Base-by-base conservation (phyloP, 2,888 invertebrate genomes). In the Ischnura elegans region DNA sequence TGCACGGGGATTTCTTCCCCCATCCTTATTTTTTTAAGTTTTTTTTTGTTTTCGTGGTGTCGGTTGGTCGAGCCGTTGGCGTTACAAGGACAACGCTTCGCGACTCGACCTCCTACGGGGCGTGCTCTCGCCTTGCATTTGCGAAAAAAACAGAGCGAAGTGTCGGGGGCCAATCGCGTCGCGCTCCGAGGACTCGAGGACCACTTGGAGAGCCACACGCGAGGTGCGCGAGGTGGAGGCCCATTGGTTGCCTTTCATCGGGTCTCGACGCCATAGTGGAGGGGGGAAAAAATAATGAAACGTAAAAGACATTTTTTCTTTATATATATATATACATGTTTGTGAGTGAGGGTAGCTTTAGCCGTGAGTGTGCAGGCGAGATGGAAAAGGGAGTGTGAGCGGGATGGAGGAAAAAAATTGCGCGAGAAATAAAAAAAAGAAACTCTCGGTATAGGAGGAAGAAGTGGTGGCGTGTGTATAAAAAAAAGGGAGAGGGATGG, bases 191-290 rank as follows among this genome's bases (percentile, higher is more conserved):
- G 43, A 42, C 61, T 90, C 25, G 87, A 87, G 87, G 87, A 55
- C 87, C 87, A 87, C 87, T 87, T 61, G 87, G 51, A 29, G 87
- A 55, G 36, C 42, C 55, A 55, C 51, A 42, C 87, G 47, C 61
- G 43, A 19, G n/a, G 76, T 13, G 13, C 76, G 76, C 29, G 45
- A 45, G 61, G 61, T 43, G 61, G 61, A 42, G 61, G 90, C 90
- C 90, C n/a, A 90, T 90, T 90, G 90, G 90, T 43, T 90, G 90
- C 61, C 87, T 47, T 61, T 42, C 43, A 13, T 86, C 16, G 46
- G n/a, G 25, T 25, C 45, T 13, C 46, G 86, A 25, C 25, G 45
- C n/a, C n/a, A 43, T 45, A 21, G 86, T 45, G 45, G 25, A 36
- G 45, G 25, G 25, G 13, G 21, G 25, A 76, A 76, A 76, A 76